phyloP scores from a whole-genome alignment of 2,113 vertebrate species.

The Syngnathus typhle region DNA sequence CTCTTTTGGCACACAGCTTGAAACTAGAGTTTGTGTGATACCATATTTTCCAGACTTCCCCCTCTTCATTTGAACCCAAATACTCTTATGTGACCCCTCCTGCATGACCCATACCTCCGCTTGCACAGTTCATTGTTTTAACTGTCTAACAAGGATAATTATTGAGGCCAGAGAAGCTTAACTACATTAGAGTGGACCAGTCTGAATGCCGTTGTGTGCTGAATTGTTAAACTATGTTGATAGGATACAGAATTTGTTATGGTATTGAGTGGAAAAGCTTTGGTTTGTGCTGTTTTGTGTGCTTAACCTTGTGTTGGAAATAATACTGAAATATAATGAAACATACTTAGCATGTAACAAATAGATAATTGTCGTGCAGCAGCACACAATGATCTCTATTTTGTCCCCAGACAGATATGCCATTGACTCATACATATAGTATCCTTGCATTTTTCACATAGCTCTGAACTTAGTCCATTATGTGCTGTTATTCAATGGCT shows the following conservation, averaged over 20 bases:
- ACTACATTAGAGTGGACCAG: constrained; percentile 42
- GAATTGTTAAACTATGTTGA: constrained; percentile 10
- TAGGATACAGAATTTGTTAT: not conserved
- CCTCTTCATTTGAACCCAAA: constrained; percentile 28
- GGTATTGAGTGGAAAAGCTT: not conserved
- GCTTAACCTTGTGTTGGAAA: constrained; percentile 25
- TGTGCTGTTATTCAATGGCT: not conserved
- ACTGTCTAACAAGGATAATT: constrained; percentile 26
- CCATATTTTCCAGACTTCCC: constrained; percentile 22
- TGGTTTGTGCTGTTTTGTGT: constrained; percentile 5
- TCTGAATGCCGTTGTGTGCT: constrained; percentile 21
- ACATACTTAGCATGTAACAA: constrained; percentile 10
- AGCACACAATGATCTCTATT: constrained; percentile 8
- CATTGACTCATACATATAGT: constrained; percentile 6
- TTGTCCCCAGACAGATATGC: constrained; percentile 15
- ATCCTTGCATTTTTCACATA: constrained; percentile 22
- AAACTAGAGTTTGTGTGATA: constrained; percentile 12
- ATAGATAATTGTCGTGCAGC: constrained; percentile 25
- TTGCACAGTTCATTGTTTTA: constrained; percentile 44
- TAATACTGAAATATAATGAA: constrained; percentile 16
- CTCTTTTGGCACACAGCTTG: not conserved
- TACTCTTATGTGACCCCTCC: constrained; percentile 6
- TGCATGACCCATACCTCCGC: constrained; percentile 23
- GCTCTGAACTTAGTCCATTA: not conserved
- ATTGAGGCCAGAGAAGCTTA: constrained; percentile 44